Conservation (phyloP, 2,113 vertebrate species). For the Albula goreensis region DNA sequence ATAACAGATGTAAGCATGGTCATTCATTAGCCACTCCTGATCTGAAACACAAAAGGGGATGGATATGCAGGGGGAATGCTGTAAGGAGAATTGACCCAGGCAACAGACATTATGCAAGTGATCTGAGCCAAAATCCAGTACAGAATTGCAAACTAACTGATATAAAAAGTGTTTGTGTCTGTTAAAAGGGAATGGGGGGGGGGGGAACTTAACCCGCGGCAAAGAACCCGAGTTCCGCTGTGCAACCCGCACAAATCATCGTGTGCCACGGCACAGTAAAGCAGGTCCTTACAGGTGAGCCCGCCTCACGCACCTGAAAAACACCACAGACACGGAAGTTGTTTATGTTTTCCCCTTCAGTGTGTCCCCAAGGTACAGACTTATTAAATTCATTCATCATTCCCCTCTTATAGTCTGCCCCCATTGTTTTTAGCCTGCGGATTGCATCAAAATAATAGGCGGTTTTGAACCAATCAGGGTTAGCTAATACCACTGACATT, state of each 20-base stretch:
- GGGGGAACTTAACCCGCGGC: not conserved
- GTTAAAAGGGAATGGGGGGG: not conserved
- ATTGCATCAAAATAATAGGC: constrained; percentile 26
- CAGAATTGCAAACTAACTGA: not conserved
- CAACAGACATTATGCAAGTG: not conserved
- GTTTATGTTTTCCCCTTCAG: constrained; percentile 54
- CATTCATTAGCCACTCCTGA: not conserved
- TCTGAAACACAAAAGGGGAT: not conserved
- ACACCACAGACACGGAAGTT: constrained; percentile 48
- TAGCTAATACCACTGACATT: constrained; percentile 19
- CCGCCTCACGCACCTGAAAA: constrained; percentile 48
- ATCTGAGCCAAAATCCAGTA: not conserved
- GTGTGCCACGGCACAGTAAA: constrained; percentile 29
- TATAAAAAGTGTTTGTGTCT: not conserved
- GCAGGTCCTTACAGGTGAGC: constrained; percentile 57
- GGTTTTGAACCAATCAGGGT: constrained; percentile 35
- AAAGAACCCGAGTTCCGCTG: not conserved
- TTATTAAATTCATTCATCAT: constrained; percentile 68
- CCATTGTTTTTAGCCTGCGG: constrained; percentile 34
- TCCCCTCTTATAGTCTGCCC: constrained; percentile 31
- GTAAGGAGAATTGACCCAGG: not conserved
- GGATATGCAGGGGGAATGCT: not conserved
- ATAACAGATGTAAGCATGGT: not conserved
- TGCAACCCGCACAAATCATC: not conserved
- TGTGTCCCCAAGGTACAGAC: constrained; percentile 57